Conservation (phyloP, 2,888 invertebrate genomes). For the Eubasilissa splendida region DNA sequence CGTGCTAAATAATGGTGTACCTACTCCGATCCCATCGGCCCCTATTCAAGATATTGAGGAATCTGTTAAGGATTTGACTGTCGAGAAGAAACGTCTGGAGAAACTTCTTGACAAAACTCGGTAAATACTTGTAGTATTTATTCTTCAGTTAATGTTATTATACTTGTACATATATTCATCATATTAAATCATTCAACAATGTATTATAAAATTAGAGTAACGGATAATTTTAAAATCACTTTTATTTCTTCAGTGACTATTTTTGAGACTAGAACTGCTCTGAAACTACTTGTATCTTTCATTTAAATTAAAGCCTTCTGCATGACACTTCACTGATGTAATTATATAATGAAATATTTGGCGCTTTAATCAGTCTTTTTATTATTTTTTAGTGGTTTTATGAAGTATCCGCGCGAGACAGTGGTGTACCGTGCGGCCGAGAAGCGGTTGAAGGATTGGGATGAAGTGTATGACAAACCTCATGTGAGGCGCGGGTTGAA, state of each 20-base stretch:
- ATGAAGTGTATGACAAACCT: constrained; percentile 93
- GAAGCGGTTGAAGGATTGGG: constrained; percentile 93
- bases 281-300: too few relatives aligned
- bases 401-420: constrained; percentile 95
- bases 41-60: constrained; percentile 89
- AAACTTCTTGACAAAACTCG: constrained; percentile 86
- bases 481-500: constrained; percentile 91
- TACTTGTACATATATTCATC: background rate
- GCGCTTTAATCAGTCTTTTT: background rate
- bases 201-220: background rate
- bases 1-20: constrained; percentile 61
- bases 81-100: constrained; percentile 87
- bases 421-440: constrained; percentile 89
- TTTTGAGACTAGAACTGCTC: background rate
- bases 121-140: constrained; percentile 62
- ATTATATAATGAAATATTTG: background rate
- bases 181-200: background rate
- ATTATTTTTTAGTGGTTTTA: constrained; percentile 82
- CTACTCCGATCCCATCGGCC: constrained; percentile 62
- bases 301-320: too few relatives aligned
- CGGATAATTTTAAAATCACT: too few relatives aligned
- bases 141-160: background rate
- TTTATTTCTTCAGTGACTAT: too few relatives aligned
- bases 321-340: too few relatives aligned
- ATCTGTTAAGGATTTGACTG: constrained; percentile 82